A percentile compares a stretch with the other conserved stretches of the same genome.
phyloP scores from a whole-genome alignment of 2,888 invertebrate genomes.

The Mythimna lalbum region DNA sequence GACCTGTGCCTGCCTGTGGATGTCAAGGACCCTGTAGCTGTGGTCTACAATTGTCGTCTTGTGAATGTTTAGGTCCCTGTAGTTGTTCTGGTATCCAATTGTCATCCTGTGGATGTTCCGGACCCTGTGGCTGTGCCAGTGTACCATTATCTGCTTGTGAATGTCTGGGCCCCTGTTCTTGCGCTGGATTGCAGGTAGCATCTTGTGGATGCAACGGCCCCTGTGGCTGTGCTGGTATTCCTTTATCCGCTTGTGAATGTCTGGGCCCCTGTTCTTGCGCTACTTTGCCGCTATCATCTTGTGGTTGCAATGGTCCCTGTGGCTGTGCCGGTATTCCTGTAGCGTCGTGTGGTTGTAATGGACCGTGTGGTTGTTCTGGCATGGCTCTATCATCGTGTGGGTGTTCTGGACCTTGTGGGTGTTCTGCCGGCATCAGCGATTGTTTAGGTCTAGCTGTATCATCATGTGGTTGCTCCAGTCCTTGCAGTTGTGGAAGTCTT shows the following conservation, averaged over 20 bases:
- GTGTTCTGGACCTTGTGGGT: background rate
- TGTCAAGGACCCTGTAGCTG: constrained; percentile 50
- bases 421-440: background rate
- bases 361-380: constrained; percentile 5
- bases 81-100: constrained; percentile 13
- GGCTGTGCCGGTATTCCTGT: constrained; percentile 10
- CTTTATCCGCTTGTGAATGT: constrained; percentile 44
- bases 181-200: constrained; percentile 33
- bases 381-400: background rate
- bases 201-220: constrained; percentile 46
- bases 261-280: constrained; percentile 23
- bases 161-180: constrained; percentile 42
- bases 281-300: constrained; percentile 1
- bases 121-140: constrained; percentile 26
- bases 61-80: constrained; percentile 37
- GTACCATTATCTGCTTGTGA: constrained; percentile 27
- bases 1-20: constrained; percentile 52
- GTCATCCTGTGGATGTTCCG: constrained; percentile 32
- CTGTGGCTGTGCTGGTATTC: constrained; percentile 19
- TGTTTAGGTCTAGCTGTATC: constrained; percentile 9
- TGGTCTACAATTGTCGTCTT: constrained; percentile 22
- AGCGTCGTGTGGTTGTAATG: constrained; percentile 26
- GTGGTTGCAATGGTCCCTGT: constrained; percentile 31
- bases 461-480: constrained; percentile 40
- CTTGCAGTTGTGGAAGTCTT: constrained; percentile 36